A percentile compares a stretch with the other conserved stretches of the same genome.
Conservation (phyloP, 2,888 invertebrate species). For the Rutpela maculata region DNA sequence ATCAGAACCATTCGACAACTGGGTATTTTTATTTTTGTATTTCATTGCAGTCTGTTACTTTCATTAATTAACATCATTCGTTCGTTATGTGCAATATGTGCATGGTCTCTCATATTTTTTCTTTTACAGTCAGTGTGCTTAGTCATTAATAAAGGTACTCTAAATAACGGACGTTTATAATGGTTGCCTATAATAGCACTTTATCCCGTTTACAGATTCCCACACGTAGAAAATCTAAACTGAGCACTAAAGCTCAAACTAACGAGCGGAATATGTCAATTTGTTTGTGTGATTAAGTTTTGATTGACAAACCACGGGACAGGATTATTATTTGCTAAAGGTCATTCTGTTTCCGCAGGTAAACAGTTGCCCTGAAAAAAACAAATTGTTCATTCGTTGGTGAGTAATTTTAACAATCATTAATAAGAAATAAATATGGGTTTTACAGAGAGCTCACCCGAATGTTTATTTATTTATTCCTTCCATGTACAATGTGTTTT, state of each 20-base stretch:
- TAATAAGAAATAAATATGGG: too few species aligned
- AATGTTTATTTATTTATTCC: too few species aligned
- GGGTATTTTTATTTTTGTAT: background rate
- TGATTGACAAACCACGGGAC: conserved; percentile 32
- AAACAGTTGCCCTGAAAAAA: background rate
- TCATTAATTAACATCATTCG: background rate
- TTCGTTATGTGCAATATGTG: background rate
- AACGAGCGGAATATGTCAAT: conserved; percentile 32
- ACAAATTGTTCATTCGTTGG: too few species aligned
- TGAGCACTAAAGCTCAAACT: conserved; percentile 16
- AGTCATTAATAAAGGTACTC: background rate
- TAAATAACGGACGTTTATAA: conserved; percentile 19
- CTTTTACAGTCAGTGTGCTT: background rate
- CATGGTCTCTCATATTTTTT: background rate
- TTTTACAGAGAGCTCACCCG: too few species aligned
- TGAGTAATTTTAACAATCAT: too few species aligned
- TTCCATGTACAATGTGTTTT: too few species aligned
- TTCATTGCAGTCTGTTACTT: background rate
- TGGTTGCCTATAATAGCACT: background rate
- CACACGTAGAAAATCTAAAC: conserved; percentile 32
- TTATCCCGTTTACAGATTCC: conserved; percentile 8
- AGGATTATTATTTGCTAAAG: conserved; percentile 31
- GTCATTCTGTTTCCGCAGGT: background rate
- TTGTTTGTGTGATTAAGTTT: conserved; percentile 23
- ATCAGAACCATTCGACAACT: too few species aligned